Evolutionary conservation across 23 tunicate genomes (phyloP).

Genomic region (Ascidia mentula): DNA sequence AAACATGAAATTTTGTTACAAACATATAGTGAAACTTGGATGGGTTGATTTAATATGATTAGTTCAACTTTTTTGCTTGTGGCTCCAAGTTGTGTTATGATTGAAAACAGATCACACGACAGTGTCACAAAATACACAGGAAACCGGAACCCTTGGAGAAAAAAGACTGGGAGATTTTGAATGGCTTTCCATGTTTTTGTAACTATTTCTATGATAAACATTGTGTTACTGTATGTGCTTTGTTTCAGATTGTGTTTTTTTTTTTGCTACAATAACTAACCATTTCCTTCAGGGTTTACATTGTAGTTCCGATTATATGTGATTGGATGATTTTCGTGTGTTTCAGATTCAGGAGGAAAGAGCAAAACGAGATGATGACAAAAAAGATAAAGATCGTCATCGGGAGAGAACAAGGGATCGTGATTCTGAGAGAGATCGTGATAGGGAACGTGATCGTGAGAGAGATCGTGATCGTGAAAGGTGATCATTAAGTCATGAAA

Average conservation of each 20-base stretch:
- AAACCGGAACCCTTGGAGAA: background rate
- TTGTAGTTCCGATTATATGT: background rate
- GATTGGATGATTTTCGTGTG: too few relatives aligned
- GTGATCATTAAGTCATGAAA: conserved; percentile 22
- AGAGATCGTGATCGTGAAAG: conserved; percentile 15
- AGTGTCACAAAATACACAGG: conserved; percentile 5
- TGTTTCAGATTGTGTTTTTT: background rate
- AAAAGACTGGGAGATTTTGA: background rate
- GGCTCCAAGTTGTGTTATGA: background rate
- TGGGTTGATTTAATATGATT: too few relatives aligned
- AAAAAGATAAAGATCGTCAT: conserved; percentile 18
- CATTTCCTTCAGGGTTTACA: background rate
- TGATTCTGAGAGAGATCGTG: conserved; percentile 40
- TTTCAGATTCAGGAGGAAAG: conserved; percentile 44
- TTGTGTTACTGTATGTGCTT: background rate
- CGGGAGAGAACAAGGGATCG: conserved; percentile 23
- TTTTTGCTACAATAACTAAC: background rate
- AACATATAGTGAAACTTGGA: too few relatives aligned
- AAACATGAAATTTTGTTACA: too few relatives aligned
- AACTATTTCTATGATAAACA: background rate
- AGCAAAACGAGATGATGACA: conserved; percentile 19
- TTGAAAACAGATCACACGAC: conserved; percentile 1
- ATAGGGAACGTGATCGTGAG: conserved; percentile 37
- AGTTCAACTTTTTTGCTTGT: too few relatives aligned
- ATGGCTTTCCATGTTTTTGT: background rate